Percentiles rank a stretch among this genome's conserved stretches.
Conservation (phyloP, 2,113 vertebrate species). For the Ellobius talpinus region DNA sequence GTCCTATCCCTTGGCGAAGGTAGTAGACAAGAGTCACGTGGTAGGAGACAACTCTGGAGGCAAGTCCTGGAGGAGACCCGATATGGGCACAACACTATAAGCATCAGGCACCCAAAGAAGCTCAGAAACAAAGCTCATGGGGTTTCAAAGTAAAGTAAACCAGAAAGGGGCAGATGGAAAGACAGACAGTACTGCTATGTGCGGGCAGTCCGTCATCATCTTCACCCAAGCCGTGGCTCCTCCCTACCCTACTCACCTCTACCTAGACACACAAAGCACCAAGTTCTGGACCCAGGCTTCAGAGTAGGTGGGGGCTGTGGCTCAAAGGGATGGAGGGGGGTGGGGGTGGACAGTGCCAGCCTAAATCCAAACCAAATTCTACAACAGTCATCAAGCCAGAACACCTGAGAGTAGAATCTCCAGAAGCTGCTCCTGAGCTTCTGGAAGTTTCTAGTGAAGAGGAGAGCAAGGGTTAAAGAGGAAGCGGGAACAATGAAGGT, state of each 20-base stretch:
- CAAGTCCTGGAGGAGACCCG: neutral
- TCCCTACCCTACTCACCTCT: neutral
- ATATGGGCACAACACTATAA: neutral
- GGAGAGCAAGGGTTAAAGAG: neutral
- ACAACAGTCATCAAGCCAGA: neutral
- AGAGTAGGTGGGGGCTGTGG: neutral
- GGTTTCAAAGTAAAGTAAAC: neutral
- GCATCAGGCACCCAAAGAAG: neutral
- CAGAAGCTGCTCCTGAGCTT: fast-evolving
- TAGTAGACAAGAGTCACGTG: fast-evolving
- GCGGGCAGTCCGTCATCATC: neutral
- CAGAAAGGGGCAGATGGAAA: neutral
- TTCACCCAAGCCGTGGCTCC: too few relatives aligned
- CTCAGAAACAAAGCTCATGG: neutral
- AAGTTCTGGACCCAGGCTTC: fast-evolving
- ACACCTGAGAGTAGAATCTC: neutral
- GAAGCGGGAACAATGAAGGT: fast-evolving
- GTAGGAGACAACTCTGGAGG: neutral
- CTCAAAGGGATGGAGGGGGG: neutral
- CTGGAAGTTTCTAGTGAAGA: neutral
- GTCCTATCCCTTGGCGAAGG: neutral
- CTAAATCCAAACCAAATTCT: neutral
- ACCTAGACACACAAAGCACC: neutral
- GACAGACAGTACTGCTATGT: neutral
- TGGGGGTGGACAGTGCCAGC: neutral